Evolutionary conservation across 37 sponge, comb jelly and placozoan species (phyloP).

Genomic region (Beroe forskalii): DNA sequence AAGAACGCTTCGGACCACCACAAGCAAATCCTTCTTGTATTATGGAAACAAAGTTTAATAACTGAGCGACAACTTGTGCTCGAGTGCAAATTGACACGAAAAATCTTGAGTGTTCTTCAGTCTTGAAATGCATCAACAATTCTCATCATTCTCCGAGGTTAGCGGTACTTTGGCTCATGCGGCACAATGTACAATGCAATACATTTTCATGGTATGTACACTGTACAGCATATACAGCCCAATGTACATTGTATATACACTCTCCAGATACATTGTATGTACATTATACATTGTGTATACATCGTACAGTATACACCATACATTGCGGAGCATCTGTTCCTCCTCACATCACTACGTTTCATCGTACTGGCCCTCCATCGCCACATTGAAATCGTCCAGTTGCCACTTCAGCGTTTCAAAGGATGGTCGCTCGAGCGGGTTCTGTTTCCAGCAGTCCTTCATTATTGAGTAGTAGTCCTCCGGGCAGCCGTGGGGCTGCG

Average conservation of each 20-base stretch:
- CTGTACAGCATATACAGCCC: too few species aligned
- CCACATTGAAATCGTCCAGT: conserved; percentile 55
- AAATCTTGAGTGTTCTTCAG: not conserved
- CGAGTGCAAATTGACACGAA: not conserved
- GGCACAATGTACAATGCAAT: too few species aligned
- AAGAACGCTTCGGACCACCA: too few species aligned
- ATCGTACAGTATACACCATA: not conserved
- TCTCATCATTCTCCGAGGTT: too few species aligned
- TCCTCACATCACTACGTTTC: conserved; percentile 66
- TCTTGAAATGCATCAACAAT: too few species aligned
- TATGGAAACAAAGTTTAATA: too few species aligned
- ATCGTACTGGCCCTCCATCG: conserved; percentile 54
- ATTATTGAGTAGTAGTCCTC: conserved; percentile 60
- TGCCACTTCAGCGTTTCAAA: conserved; percentile 65
- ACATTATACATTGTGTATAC: not conserved
- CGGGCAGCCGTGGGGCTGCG: conserved; percentile 12
- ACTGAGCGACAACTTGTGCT: not conserved
- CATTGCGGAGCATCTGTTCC: not conserved
- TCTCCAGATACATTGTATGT: not conserved
- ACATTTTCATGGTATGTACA: too few species aligned
- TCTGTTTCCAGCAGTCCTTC: conserved; percentile 62
- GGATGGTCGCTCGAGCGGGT: not conserved
- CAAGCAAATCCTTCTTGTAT: too few species aligned
- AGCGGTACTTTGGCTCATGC: too few species aligned
- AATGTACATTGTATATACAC: not conserved